Conservation (phyloP, 1,140 invertebrate genomes). For the Archivesica marissinica region DNA sequence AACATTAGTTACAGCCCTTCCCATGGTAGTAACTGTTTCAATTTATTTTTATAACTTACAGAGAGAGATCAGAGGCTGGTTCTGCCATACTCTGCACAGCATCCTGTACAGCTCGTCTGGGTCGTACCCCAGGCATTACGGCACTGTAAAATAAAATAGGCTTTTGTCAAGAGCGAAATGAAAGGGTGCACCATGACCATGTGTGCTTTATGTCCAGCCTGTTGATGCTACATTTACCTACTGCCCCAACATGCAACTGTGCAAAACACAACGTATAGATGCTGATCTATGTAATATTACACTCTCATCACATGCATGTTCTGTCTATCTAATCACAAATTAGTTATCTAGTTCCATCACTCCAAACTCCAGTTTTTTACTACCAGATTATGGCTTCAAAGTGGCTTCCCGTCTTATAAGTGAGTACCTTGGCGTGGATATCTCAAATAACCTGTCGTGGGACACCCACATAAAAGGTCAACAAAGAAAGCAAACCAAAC, state of each 20-base stretch:
- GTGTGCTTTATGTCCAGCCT: neutral
- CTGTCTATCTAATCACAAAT: neutral
- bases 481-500: no score
- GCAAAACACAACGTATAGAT: neutral
- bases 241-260: neutral
- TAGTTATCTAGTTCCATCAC: no score
- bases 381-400: no score
- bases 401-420: no score
- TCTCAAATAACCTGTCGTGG: no score
- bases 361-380: no score
- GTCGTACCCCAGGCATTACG: slow-evolving; percentile 55
- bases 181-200: neutral
- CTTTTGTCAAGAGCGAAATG: neutral
- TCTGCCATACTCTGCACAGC: slow-evolving; percentile 61
- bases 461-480: no score
- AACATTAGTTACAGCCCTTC: no score
- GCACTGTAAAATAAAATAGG: neutral
- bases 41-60: slow-evolving; percentile 70
- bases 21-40: no score
- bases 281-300: neutral
- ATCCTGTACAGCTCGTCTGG: slow-evolving; percentile 51
- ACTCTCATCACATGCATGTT: neutral
- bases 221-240: neutral
- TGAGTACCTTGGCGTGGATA: no score
- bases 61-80: slow-evolving; percentile 57